phyloP scores from a whole-genome alignment of 2,797 vertebrate species.

The Diplodus sargus region DNA sequence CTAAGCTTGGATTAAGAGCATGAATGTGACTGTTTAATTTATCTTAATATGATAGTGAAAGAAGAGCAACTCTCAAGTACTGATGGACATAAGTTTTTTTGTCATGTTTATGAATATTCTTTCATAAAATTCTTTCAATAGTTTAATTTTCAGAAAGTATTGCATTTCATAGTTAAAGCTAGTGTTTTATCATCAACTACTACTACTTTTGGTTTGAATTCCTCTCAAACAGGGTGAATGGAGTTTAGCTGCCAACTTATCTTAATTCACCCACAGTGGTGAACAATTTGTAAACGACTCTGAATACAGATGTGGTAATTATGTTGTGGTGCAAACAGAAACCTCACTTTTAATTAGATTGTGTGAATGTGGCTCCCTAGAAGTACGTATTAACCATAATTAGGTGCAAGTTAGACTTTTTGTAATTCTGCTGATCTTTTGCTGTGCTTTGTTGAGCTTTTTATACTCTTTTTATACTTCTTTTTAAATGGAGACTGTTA shows the following conservation, averaged over 20 bases:
- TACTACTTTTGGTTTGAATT: neutral
- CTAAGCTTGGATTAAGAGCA: neutral
- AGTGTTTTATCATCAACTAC: neutral
- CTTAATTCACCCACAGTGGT: conserved; percentile 14
- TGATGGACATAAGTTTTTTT: neutral
- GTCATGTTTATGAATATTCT: neutral
- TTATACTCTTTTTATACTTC: conserved; percentile 16
- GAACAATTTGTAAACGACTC: conserved; percentile 34
- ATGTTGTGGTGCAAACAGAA: conserved; percentile 49
- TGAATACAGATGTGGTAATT: conserved; percentile 50
- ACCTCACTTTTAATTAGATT: conserved; percentile 41
- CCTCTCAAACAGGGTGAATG: neutral
- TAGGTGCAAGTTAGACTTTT: conserved; percentile 12
- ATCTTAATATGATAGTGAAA: neutral
- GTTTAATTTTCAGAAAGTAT: neutral
- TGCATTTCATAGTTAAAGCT: neutral
- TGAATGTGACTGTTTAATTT: neutral
- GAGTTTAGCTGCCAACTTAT: conserved; percentile 5
- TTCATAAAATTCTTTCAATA: too few species aligned
- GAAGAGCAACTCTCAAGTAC: neutral
- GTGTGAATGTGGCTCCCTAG: neutral
- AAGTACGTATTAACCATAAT: conserved; percentile 26
- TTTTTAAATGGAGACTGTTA: conserved; percentile 45
- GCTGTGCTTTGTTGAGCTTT: conserved; percentile 15
- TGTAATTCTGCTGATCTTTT: conserved; percentile 43